Base-by-base conservation (phyloP, 2,888 invertebrate species). In the Onchidella celtica region DNA sequence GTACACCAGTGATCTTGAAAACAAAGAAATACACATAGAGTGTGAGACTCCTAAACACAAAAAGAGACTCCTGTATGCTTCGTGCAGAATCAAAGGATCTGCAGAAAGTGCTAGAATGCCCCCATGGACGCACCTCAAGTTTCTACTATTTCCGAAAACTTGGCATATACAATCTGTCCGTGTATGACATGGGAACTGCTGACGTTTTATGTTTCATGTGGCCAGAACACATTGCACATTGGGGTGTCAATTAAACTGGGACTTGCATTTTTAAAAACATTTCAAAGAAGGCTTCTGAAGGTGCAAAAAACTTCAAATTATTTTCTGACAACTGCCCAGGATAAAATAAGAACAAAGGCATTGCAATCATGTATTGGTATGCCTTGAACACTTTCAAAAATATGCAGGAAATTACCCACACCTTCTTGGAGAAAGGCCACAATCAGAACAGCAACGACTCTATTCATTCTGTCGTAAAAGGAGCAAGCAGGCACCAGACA, bases 371-470 rank as follows among this genome's bases (percentile, higher is more conserved):
- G n/a, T n/a, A n/a, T n/a, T n/a, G n/a, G n/a, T n/a, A 66, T 66
- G 66, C 29, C 29, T 66, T 66, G 32, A 32, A 66, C 34, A 21
- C 66, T 14, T 27, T 66, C 21, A 3, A 66, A 66, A 66, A 21
- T 66, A 27, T 66, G 17, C 27, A 66, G 34, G 66, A 32, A 29
- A 66, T 66, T 29, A 66, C 66, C 34, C 66, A 66, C 66, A 66
- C 66, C 27, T 66, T 27, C 34, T 29, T 32, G 66, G 66, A 66
- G 34, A 66, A 66, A 32, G 66, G 66, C 17, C 66, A 66, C 32
- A 9, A 6, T 32, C 66, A 66, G 32, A 66, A 32, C 29, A 29
- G 29, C 27, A 66, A 66, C 32, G 66, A 66, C 66, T 66, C 66
- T 29, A 29, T 66, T n/a, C 66, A 66, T 32, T 66, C 34, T 17